A percentile compares a stretch with the other conserved stretches of the same genome.
Conservation (phyloP, 2,888 invertebrate species). For the Nasonia oneida region DNA sequence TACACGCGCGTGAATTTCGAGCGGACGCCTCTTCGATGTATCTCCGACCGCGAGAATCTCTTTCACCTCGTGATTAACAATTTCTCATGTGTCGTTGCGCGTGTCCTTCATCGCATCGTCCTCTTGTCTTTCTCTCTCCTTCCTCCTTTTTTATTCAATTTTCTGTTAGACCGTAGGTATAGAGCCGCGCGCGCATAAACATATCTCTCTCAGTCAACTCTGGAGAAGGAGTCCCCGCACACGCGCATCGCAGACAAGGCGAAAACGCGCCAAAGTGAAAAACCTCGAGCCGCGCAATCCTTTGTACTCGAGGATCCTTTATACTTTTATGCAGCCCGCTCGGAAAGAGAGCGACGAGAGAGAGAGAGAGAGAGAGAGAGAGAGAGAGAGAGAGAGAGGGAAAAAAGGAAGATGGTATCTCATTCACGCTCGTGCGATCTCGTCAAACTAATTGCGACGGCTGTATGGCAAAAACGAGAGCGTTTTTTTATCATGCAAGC, state of each 20-base stretch:
- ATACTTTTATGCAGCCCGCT: neutral
- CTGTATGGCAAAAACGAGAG: neutral
- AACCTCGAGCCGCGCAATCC: neutral
- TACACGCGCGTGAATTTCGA: slow-evolving; percentile 27
- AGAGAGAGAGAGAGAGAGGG: neutral
- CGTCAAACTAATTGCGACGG: neutral
- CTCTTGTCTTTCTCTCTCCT: neutral
- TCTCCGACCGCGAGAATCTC: neutral
- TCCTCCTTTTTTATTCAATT: slow-evolving; percentile 17
- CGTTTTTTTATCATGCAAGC: neutral
- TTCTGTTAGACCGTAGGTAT: neutral
- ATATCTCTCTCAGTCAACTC: neutral
- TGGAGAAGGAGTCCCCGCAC: neutral
- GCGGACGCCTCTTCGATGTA: slow-evolving; percentile 3
- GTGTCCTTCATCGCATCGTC: slow-evolving; percentile 8
- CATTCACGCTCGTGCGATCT: neutral
- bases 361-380: neutral
- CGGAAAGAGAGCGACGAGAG: neutral
- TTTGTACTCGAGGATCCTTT: slow-evolving; percentile 11
- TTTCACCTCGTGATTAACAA: slow-evolving; percentile 27
- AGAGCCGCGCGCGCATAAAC: neutral
- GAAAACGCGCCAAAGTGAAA: slow-evolving; percentile 10
- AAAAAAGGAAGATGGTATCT: slow-evolving; percentile 2
- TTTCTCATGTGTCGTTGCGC: slow-evolving; percentile 15
- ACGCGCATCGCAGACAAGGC: neutral